phyloP scores from a whole-genome alignment of 2,888 invertebrate genomes.

The Ceriagrion tenellum region DNA sequence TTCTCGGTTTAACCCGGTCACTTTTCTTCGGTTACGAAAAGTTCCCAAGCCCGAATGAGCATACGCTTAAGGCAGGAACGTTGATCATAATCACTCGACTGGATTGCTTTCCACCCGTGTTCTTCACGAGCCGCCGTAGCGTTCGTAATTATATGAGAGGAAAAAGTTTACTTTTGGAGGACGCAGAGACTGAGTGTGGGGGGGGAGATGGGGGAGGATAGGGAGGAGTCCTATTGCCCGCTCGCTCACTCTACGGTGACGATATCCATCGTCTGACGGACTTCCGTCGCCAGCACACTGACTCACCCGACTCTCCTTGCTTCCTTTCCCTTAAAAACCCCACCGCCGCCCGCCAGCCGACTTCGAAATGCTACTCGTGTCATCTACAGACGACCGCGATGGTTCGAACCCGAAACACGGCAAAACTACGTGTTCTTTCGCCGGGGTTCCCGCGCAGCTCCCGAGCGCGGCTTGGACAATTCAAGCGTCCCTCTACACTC shows the following conservation, averaged over 20 bases:
- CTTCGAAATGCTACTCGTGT: not conserved
- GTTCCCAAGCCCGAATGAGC: not conserved
- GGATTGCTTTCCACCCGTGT: not conserved
- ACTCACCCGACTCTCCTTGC: not conserved
- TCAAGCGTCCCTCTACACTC: not conserved
- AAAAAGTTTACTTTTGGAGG: conserved; percentile 35
- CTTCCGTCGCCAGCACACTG: conserved; percentile 24
- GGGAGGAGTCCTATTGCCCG: conserved; percentile 21
- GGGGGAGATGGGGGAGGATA: not conserved
- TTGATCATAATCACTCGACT: not conserved
- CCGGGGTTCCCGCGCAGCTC: too few species aligned
- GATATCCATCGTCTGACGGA: conserved; percentile 50
- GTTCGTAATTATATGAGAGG: not conserved
- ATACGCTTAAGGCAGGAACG: not conserved
- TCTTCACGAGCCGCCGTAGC: not conserved
- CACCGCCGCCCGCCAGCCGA: not conserved
- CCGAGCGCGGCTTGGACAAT: too few species aligned
- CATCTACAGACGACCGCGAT: not conserved
- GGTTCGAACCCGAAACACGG: not conserved
- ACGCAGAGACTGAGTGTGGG: not conserved
- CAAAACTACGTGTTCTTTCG: not conserved
- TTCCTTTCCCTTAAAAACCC: not conserved
- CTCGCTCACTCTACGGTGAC: conserved; percentile 18
- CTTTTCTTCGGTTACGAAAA: not conserved
- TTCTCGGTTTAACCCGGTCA: not conserved